Evolutionary conservation across 2,113 vertebrate genomes (phyloP).

Genomic region (Galbula dea): DNA sequence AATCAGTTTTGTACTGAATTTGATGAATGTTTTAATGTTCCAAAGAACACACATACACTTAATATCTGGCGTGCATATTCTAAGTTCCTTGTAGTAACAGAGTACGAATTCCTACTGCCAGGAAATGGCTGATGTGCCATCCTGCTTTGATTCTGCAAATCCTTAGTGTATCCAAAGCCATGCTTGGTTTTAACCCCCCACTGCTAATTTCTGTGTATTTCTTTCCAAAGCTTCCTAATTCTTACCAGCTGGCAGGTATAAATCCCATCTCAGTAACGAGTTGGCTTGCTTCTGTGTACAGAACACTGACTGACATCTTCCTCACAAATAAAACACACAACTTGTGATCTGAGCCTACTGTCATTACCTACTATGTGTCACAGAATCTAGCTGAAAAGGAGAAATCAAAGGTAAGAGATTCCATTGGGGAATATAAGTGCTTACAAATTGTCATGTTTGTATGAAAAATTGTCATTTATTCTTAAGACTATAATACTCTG

Average conservation of each 20-base stretch:
- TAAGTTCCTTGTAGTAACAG: neutral
- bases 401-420: neutral
- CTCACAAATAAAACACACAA: neutral
- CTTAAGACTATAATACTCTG: neutral
- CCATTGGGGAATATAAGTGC: neutral
- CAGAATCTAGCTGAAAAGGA: neutral
- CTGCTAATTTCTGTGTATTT: conserved; percentile 33
- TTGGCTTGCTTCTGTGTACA: neutral
- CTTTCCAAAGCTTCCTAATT: conserved; percentile 44
- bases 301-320: conserved; percentile 36
- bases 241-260: conserved; percentile 46
- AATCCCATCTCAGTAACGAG: conserved; percentile 7
- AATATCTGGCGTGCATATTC: neutral
- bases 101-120: neutral
- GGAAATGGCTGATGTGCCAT: neutral
- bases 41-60: neutral
- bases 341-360: neutral
- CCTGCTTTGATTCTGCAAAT: conserved; percentile 35
- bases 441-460: neutral
- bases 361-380: neutral
- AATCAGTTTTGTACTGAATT: neutral
- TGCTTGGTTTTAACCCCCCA: neutral
- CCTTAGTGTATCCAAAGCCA: neutral
- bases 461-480: neutral
- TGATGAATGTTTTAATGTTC: neutral